Percentiles rank a stretch among this genome's conserved stretches.
Evolutionary conservation across 2,113 vertebrate species (phyloP).

Genomic region (cattle (Bos taurus)): DNA sequence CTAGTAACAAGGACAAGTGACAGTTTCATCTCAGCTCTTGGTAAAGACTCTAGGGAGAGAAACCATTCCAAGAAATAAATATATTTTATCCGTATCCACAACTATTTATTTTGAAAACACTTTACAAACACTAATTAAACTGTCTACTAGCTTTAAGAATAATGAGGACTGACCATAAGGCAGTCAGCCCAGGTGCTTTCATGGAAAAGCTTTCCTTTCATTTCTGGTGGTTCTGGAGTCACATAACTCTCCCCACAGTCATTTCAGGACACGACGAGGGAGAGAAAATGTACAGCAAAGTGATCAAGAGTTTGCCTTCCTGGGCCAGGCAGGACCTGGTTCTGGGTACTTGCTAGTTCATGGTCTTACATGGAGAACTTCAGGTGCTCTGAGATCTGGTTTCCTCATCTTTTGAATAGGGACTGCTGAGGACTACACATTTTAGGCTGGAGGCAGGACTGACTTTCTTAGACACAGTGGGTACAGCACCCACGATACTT

Average conservation of each 20-base stretch:
- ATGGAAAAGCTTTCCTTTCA: background rate
- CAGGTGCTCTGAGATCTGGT: background rate
- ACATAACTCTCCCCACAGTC: background rate
- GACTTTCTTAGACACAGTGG: background rate
- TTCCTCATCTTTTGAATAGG: background rate
- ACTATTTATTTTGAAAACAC: slow-evolving; percentile 17
- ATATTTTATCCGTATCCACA: background rate
- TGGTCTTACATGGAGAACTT: background rate
- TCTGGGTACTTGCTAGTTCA: background rate
- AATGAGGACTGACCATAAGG: background rate
- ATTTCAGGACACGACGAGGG: background rate
- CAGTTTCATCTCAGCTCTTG: background rate
- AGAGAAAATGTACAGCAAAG: background rate
- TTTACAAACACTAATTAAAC: slow-evolving; percentile 35
- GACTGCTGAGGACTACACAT: background rate
- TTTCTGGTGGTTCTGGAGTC: background rate
- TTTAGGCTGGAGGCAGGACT: accelerated
- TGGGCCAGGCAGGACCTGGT: too few relatives aligned
- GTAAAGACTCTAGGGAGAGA: background rate
- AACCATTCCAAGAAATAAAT: background rate
- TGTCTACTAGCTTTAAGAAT: background rate
- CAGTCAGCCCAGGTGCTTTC: background rate
- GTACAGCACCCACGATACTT: accelerated
- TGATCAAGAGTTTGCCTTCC: background rate
- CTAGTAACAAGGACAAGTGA: background rate